Base-by-base conservation (phyloP, 2,797 vertebrate genomes). In the Lepus oiostolus region DNA sequence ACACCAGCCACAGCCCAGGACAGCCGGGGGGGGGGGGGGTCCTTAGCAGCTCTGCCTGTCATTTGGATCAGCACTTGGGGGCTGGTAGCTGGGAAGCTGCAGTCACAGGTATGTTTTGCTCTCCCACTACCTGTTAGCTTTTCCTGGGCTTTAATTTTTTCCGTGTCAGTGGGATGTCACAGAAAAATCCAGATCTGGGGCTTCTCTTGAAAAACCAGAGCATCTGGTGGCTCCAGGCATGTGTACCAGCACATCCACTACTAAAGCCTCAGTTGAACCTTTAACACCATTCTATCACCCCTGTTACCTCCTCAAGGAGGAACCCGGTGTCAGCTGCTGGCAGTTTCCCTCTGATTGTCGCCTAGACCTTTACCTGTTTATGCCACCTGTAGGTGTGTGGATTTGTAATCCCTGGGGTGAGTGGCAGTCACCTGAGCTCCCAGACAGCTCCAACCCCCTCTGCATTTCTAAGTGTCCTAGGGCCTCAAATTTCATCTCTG, bases 181-280 rank as follows among this genome's bases (percentile, higher is more conserved):
- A 42, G 85, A 85, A 81, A 93, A 95, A 84, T 54, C n/a, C 16
- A 85, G n/a, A 90, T n/a, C 91, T 93, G 88, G 38, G 47, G 32
- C 30, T 79, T 93, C 54, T 92, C n/a, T 75, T 17, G 7, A 79
- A 81, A 94, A 95, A 76, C 65, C 21, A 79, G 84, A 80, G 14
- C 60, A 68, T 76, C 62, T 58, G 80, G 38, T 30, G 81, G 47
- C 30, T 50, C 16, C n/a, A 77, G 88, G 13, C 80, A 7, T 47
- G 13, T 65, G 75, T 54, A 88, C 22, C 16, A 54, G 30, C 10
- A 32, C 5, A 26, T n/a, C 42, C 60, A 74, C 21, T 67, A 62
- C 60, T 4, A 63, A 89, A 81, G 68, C 1, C 58, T 91, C 52
- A 85, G 42, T 21, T 30, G 76, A 91, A 81, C 81, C 1, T 1